A percentile compares a stretch with the other conserved stretches of the same genome.
phyloP scores from a whole-genome alignment of 2,888 invertebrate species.

The Temnothorax rugatulus region DNA sequence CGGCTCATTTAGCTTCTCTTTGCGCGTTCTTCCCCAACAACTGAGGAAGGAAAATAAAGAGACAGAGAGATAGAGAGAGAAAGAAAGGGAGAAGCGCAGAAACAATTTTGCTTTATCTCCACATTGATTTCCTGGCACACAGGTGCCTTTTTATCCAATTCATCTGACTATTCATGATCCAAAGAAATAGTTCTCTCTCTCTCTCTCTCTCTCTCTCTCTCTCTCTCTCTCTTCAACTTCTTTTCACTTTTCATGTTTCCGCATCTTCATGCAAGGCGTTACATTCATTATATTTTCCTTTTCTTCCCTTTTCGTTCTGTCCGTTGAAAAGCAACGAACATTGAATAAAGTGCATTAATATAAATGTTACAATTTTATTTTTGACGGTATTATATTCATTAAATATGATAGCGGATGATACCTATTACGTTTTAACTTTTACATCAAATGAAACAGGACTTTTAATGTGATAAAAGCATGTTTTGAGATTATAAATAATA shows the following conservation, averaged over 20 bases:
- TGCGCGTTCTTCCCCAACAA: slow-evolving; percentile 2
- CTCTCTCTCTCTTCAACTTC: background rate
- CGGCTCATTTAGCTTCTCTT: slow-evolving; percentile 38
- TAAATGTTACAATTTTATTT: slow-evolving; percentile 30
- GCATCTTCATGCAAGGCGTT: background rate
- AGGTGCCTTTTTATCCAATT: slow-evolving; percentile 13
- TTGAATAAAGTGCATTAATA: background rate
- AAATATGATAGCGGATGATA: slow-evolving; percentile 38
- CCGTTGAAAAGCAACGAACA: background rate
- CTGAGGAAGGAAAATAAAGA: background rate
- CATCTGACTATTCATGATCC: background rate
- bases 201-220: too few species aligned
- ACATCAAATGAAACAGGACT: slow-evolving; percentile 38
- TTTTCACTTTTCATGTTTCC: background rate
- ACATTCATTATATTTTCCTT: background rate
- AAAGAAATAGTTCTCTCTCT: background rate
- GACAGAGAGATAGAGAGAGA: background rate
- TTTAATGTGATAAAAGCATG: slow-evolving; percentile 49
- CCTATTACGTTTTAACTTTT: slow-evolving; percentile 42
- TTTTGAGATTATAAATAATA: slow-evolving; percentile 46
- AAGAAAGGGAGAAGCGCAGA: too few species aligned
- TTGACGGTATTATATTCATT: slow-evolving; percentile 16
- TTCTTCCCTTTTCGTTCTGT: background rate
- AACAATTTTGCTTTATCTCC: background rate
- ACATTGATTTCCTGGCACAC: slow-evolving; percentile 9